Percentiles rank a stretch among this genome's conserved stretches.
These are phyloP conservation scores for Teleiodes luculella DNA, from an alignment of 2,888 invertebrate species.

Conservation along the genomic window DNA sequence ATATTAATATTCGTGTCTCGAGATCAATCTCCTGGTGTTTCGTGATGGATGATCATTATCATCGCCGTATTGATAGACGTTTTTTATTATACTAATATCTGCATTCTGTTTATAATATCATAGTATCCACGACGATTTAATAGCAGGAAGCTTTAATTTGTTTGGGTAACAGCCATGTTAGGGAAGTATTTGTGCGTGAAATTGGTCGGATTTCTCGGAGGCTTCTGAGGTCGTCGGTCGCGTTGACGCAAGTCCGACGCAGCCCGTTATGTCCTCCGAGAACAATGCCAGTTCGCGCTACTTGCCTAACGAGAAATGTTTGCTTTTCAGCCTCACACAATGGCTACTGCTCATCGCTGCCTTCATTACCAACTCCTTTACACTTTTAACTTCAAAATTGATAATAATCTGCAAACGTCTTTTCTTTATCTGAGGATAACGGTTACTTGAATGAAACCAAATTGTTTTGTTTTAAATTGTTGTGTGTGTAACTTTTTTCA, in stretches of 20 bases:
- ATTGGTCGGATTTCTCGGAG: not conserved
- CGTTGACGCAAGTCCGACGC: conserved; percentile 69
- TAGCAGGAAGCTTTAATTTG: too few species aligned
- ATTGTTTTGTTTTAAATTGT: too few species aligned
- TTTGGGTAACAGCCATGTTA: not conserved
- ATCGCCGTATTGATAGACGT: too few species aligned
- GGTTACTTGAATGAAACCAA: not conserved
- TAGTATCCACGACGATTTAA: too few species aligned
- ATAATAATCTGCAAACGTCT: conserved; percentile 37
- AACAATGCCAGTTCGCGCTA: conserved; percentile 70
- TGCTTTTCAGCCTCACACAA: conserved; percentile 69
- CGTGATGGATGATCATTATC: too few species aligned
- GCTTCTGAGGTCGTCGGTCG: conserved; percentile 54
- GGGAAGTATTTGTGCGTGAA: not conserved
- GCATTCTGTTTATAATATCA: too few species aligned
- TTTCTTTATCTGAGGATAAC: conserved; percentile 6
- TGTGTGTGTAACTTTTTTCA: too few species aligned
- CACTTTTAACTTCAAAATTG: conserved; percentile 44
- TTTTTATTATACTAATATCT: too few species aligned
- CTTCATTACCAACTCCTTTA: conserved; percentile 58
- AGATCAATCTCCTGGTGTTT: not conserved
- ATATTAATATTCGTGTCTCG: too few species aligned
- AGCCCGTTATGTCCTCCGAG: conserved; percentile 71
- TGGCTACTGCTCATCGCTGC: conserved; percentile 59
- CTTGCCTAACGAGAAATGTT: conserved; percentile 75